A percentile compares a stretch with the other conserved stretches of the same genome.
These are phyloP conservation scores for Thalassarche chlororhynchos DNA, from an alignment of 2,113 vertebrate genomes.

Conservation along the genomic window DNA sequence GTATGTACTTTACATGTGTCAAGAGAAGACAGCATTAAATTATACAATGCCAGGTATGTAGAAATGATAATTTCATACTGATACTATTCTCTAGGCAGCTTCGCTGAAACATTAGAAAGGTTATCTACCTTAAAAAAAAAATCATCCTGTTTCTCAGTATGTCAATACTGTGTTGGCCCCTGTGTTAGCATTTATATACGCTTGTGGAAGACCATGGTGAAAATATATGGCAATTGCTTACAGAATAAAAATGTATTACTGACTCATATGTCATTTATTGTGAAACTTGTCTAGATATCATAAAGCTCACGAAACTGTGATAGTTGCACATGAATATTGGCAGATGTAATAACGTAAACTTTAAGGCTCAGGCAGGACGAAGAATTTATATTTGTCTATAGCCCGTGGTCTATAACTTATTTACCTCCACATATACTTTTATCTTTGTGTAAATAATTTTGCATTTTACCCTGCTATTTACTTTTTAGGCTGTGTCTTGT, in stretches of 20 bases:
- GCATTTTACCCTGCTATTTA: neutral
- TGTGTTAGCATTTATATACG: neutral
- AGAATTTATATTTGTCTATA: neutral
- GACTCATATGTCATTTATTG: neutral
- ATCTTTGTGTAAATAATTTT: neutral
- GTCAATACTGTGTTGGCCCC: neutral
- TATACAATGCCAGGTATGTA: neutral
- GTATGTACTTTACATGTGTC: neutral
- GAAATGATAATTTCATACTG: neutral
- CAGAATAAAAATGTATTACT: neutral
- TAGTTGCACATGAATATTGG: neutral
- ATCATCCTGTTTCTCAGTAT: neutral
- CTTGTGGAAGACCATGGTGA: neutral
- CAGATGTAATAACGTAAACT: neutral
- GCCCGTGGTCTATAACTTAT: rapidly evolving
- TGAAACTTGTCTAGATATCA: neutral
- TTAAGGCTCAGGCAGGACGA: neutral
- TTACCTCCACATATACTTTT: neutral
- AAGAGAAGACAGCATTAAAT: neutral
- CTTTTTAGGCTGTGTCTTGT: neutral
- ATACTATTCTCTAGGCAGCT: neutral
- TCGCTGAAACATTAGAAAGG: neutral
- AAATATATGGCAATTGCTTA: neutral
- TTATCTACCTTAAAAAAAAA: neutral
- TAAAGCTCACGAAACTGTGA: neutral